These are phyloP conservation scores for Cybosia mesomella DNA, from an alignment of 2,888 invertebrate genomes.

Conservation along the genomic window DNA sequence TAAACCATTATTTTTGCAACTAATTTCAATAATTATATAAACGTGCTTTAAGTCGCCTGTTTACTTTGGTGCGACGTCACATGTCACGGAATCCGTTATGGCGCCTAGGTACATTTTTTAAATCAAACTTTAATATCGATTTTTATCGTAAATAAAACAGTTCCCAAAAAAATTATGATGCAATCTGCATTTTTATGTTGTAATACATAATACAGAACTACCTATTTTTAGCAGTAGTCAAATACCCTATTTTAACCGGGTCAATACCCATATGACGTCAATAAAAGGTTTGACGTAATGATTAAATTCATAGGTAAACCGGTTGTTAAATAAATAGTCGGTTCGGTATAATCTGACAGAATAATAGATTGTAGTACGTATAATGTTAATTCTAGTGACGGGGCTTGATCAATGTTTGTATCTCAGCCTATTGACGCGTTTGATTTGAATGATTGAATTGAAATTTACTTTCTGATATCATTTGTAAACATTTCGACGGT, in stretches of 20 bases:
- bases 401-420: slow-evolving; percentile 31
- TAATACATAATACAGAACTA: too few relatives aligned
- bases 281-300: slow-evolving; percentile 10
- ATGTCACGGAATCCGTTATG: too few relatives aligned
- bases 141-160: too few relatives aligned
- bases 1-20: too few relatives aligned
- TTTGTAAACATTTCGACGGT: neutral
- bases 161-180: too few relatives aligned
- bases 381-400: slow-evolving; percentile 31
- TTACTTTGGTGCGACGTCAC: too few relatives aligned
- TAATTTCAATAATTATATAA: too few relatives aligned
- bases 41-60: too few relatives aligned
- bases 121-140: too few relatives aligned
- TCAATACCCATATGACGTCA: neutral
- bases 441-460: slow-evolving; percentile 4
- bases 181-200: too few relatives aligned
- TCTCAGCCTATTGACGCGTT: neutral
- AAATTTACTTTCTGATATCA: neutral
- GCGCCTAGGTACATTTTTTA: too few relatives aligned
- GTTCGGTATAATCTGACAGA: slow-evolving; percentile 19
- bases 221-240: too few relatives aligned
- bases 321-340: slow-evolving; percentile 27
- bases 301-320: slow-evolving; percentile 9
- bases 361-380: slow-evolving; percentile 33
- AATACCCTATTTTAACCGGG: neutral